These are phyloP conservation scores for Elegia similella DNA, from an alignment of 2,888 invertebrate species.

Conservation along the genomic window DNA sequence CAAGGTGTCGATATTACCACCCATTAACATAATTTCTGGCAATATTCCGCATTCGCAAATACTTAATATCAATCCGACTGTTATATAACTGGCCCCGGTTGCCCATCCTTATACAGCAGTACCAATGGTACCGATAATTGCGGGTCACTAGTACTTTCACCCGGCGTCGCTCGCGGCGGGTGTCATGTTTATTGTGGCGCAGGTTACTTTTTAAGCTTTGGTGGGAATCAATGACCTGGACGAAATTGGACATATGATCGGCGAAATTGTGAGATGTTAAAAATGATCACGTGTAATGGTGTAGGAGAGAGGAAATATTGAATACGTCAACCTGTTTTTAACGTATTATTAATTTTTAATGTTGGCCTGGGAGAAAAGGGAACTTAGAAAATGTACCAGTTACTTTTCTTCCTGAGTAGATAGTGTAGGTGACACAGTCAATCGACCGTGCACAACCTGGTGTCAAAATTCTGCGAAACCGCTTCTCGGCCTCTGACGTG, in stretches of 20 bases:
- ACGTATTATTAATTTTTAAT: too few relatives aligned
- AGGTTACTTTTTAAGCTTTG: constrained; percentile 4
- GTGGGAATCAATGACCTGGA: not conserved
- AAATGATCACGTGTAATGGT: not conserved
- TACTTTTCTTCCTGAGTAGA: too few relatives aligned
- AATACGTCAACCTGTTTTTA: too few relatives aligned
- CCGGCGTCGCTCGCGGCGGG: constrained; percentile 4
- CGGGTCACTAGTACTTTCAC: constrained; percentile 7
- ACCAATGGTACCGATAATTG: constrained; percentile 6
- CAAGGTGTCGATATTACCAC: too few relatives aligned
- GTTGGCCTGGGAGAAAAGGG: too few relatives aligned
- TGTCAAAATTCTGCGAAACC: too few relatives aligned
- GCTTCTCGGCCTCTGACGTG: too few relatives aligned
- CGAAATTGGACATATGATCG: not conserved
- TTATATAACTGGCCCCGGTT: not conserved
- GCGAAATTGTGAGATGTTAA: constrained; percentile 2
- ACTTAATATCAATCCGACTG: not conserved
- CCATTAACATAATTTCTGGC: not conserved
- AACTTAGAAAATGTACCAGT: too few relatives aligned
- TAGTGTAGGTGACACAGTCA: too few relatives aligned
- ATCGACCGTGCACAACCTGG: too few relatives aligned
- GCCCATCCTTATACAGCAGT: constrained; percentile 5
- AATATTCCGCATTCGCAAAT: constrained; percentile 1
- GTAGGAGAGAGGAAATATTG: not conserved
- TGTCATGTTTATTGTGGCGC: constrained; percentile 5